Evolutionary conservation across 2,888 invertebrate species (phyloP), one percentile per base, ranked within the genome.

Genomic region (Netelia melanura): DNA sequence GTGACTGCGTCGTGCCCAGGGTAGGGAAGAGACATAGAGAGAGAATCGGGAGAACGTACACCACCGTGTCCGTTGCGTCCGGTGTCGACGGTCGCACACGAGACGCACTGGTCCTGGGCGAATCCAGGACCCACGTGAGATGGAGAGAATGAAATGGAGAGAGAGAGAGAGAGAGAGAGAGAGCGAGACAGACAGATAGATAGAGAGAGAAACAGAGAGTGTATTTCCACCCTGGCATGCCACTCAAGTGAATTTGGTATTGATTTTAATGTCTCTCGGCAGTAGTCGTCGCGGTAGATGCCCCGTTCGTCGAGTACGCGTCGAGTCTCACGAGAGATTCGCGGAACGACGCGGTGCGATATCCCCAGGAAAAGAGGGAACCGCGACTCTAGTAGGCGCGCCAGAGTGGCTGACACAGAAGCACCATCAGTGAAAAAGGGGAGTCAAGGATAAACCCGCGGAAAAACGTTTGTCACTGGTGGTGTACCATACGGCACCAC

Each of bases 161-260:
- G 14, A 48, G 10, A 2, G 48, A 10, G 11, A 48, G 14, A 10
- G 14, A 10, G 48, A 48, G 10, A 48, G 10, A 48, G 10, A 48
- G 78, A 64, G 84, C 67, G 76, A 74, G 76, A 67, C 78, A 85
- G 84, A 21, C 1, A 70, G 17, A 43, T 5, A 52, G 52, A 70
- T 9, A 52, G 54, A n/a, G 25, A n/a, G 10, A 54, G 67, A 74
- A 61, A 54, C 72, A 43, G 71, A 78, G 56, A 30, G 52, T 21
- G 56, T 48, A 65, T 61, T 72, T 21, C 21, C 77, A 74, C 86
- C 87, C 88, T 86, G 85, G 87, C 85, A 84, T 87, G 88, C 88
- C 89, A 89, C 90, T 90, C 90, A 90, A 91, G 90, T 90, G 87
- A 89, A 90, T 89, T 90, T 90, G 88, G 91, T 91, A 91, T 91